Evolutionary conservation across 2,113 vertebrate species (phyloP).

Genomic region (Periophthalmus modestus): DNA sequence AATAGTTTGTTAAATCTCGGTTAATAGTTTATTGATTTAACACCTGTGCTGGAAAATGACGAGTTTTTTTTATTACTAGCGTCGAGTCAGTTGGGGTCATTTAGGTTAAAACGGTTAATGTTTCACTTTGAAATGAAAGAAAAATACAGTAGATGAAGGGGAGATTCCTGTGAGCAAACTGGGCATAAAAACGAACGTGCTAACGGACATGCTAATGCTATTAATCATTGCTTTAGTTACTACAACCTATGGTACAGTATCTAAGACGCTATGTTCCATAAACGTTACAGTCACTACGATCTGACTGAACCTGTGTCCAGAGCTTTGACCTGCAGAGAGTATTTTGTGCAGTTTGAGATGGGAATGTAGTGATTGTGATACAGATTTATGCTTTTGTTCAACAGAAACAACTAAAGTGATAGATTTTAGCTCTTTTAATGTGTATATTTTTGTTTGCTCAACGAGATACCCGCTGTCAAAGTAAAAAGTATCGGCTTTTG

Average conservation of each 20-base stretch:
- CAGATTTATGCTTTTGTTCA: too few relatives aligned
- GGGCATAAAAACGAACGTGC: not conserved
- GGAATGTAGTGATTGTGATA: too few relatives aligned
- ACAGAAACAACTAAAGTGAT: too few relatives aligned
- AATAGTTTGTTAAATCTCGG: not conserved
- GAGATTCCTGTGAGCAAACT: not conserved
- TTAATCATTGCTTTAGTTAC: not conserved
- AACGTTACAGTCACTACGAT: too few relatives aligned
- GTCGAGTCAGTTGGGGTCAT: not conserved
- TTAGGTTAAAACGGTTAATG: not conserved
- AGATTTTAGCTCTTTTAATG: too few relatives aligned
- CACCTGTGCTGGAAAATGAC: not conserved
- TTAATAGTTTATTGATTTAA: conserved; percentile 6
- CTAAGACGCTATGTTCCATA: too few relatives aligned
- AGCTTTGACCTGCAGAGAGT: too few relatives aligned
- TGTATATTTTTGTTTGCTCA: too few relatives aligned
- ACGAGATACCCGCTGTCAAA: too few relatives aligned
- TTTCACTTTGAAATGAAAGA: not conserved
- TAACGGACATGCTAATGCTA: not conserved
- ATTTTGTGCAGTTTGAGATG: too few relatives aligned
- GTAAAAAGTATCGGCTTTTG: too few relatives aligned
- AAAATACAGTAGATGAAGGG: not conserved
- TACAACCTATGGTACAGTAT: not conserved
- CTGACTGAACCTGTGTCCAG: too few relatives aligned
- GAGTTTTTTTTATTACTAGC: not conserved